A percentile compares a stretch with the other conserved stretches of the same genome.
Conservation (phyloP, 2,888 invertebrate species). For the Drosophila bunnanda region DNA sequence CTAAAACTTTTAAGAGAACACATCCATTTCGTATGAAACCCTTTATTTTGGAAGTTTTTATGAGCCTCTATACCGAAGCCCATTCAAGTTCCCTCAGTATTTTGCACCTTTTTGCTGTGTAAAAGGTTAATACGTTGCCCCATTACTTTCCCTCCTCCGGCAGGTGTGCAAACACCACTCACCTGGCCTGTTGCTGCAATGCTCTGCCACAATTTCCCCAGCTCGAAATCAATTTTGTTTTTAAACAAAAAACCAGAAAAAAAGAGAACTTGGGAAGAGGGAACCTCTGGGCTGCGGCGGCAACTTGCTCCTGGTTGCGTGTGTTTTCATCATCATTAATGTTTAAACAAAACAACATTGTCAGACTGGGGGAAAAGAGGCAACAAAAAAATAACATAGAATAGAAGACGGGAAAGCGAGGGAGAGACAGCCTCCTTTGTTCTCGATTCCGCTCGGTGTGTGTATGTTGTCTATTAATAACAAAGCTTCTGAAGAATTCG, state of each 20-base stretch:
- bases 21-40: neutral
- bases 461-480: conserved; percentile 82
- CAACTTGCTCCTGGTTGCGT: conserved; percentile 46
- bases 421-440: conserved; percentile 5
- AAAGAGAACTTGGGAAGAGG: conserved; percentile 22
- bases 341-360: conserved; percentile 79
- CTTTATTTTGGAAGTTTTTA: neutral
- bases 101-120: neutral
- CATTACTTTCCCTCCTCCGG: neutral
- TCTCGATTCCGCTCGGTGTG: conserved; percentile 62
- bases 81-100: neutral
- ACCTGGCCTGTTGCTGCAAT: conserved; percentile 49
- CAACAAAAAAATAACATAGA: neutral
- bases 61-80: neutral
- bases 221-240: conserved; percentile 53
- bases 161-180: conserved; percentile 14
- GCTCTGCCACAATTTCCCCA: conserved; percentile 45
- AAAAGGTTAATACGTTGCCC: neutral
- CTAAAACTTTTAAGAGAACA: neutral
- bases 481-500: conserved; percentile 79
- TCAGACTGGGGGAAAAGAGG: conserved; percentile 47
- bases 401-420: neutral
- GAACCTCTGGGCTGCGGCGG: conserved; percentile 38
- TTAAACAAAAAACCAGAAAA: conserved; percentile 2
- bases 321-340: conserved; percentile 75